A percentile compares a stretch with the other conserved stretches of the same genome.
Conservation (phyloP, 2,888 invertebrate species). For the Pogonocherus hispidulus region DNA sequence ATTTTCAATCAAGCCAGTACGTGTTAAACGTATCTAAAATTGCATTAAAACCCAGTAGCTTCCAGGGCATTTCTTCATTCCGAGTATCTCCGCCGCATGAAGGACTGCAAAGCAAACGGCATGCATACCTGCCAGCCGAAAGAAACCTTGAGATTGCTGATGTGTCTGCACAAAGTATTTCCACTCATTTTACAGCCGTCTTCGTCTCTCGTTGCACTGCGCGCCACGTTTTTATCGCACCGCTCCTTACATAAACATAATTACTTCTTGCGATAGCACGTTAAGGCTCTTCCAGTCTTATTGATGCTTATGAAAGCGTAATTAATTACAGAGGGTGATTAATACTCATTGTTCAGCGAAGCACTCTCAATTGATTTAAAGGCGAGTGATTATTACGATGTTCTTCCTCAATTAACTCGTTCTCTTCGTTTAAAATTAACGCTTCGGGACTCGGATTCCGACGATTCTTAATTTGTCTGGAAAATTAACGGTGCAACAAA, state of each 20-base stretch:
- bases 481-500: background rate
- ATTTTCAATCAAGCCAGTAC: background rate
- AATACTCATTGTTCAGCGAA: constrained; percentile 13
- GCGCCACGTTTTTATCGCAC: background rate
- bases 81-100: background rate
- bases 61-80: background rate
- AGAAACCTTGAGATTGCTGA: constrained; percentile 6
- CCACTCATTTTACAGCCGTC: background rate
- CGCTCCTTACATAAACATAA: constrained; percentile 14
- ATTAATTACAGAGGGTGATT: constrained; percentile 17
- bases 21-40: constrained; percentile 5
- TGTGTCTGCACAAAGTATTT: background rate
- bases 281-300: background rate
- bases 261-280: constrained; percentile 7
- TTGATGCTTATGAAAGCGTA: constrained; percentile 7
- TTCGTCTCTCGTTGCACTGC: background rate
- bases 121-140: background rate
- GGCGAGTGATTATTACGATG: constrained; percentile 16
- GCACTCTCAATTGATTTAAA: constrained; percentile 20
- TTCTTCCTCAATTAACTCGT: constrained; percentile 15
- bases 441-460: background rate
- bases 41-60: constrained; percentile 21
- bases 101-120: background rate
- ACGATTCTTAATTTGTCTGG: background rate
- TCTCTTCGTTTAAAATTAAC: background rate